These are phyloP conservation scores for Papilio protenor DNA, from an alignment of 2,888 invertebrate species.

Conservation along the genomic window DNA sequence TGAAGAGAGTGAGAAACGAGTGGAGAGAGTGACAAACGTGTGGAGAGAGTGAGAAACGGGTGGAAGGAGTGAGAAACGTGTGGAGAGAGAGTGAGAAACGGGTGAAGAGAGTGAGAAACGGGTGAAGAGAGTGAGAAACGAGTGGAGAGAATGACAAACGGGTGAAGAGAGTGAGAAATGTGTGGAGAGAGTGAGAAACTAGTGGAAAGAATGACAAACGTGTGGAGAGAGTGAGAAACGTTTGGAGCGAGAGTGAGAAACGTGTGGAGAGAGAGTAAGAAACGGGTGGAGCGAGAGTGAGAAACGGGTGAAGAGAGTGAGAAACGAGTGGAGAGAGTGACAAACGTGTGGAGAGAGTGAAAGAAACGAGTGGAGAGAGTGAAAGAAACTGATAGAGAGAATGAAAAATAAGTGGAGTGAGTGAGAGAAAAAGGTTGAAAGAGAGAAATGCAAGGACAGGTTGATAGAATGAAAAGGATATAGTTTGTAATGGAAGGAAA, in stretches of 20 bases:
- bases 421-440: no score
- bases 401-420: neutral
- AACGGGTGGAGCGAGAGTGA: neutral
- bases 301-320: neutral
- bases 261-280: neutral
- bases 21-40: neutral
- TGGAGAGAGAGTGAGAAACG: no score
- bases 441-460: neutral
- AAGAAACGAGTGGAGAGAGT: neutral
- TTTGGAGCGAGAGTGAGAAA: no score
- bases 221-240: no score
- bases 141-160: neutral
- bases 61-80: neutral
- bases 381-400: no score
- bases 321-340: neutral
- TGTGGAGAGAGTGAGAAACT: no score
- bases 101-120: neutral
- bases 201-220: no score
- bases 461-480: no score
- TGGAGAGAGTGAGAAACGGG: neutral
- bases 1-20: neutral
- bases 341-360: neutral
- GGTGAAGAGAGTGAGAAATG: no score
- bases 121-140: neutral
- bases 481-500: neutral